A percentile compares a stretch with the other conserved stretches of the same genome.
Conservation (phyloP, 2,888 invertebrate genomes). For the Bibio marci region DNA sequence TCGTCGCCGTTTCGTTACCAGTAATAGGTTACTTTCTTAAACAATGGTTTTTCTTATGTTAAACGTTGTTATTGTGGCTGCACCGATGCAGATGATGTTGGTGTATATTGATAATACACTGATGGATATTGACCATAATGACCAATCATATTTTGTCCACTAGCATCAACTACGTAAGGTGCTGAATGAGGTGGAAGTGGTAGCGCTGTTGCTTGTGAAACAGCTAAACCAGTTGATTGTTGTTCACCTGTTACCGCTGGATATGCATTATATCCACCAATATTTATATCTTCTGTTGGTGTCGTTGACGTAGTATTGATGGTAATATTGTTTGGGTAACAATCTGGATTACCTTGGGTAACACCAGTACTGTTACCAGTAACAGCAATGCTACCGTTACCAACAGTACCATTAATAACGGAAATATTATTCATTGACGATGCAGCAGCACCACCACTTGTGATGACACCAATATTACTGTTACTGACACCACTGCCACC, state of each 20-base stretch:
- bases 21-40: no score
- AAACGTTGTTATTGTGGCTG: no score
- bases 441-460: no score
- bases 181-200: neutral
- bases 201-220: constrained; percentile 1
- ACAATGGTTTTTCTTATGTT: no score
- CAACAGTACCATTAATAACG: no score
- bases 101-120: constrained; percentile 39
- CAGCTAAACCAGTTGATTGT: neutral
- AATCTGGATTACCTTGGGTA: neutral
- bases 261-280: neutral
- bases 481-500: no score
- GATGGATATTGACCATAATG: constrained; percentile 52
- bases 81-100: constrained; percentile 33
- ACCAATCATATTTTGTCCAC: constrained; percentile 11
- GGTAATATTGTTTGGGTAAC: neutral
- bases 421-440: no score
- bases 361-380: no score
- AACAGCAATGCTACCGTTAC: no score
- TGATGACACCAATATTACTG: no score
- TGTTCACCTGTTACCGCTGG: constrained; percentile 3
- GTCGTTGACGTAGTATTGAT: constrained; percentile 2
- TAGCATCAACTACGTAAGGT: constrained; percentile 8
- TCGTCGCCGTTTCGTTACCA: no score
- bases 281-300: no score